Conservation (phyloP, 2,888 invertebrate species). For the Abrostola triplasia region DNA sequence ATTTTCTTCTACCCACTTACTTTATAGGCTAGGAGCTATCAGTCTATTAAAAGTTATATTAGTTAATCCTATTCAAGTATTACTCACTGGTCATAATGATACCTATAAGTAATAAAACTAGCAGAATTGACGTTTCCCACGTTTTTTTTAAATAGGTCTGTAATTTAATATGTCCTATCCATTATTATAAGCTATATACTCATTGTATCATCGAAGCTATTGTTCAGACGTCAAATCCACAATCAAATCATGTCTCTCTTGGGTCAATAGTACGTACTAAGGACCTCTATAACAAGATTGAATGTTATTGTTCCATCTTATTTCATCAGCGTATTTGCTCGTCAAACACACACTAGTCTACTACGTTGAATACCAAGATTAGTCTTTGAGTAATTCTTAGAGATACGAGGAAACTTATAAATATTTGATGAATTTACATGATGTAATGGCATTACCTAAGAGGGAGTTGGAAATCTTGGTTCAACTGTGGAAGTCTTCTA, state of each 20-base stretch:
- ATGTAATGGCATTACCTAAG: too few species aligned
- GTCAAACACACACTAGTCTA: neutral
- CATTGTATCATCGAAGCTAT: slow-evolving; percentile 19
- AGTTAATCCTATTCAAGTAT: too few species aligned
- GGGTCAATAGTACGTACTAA: slow-evolving; percentile 18
- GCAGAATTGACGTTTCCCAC: too few species aligned
- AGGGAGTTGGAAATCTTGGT: too few species aligned
- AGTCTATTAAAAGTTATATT: too few species aligned
- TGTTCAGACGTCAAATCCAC: slow-evolving; percentile 18
- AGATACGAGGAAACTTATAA: too few species aligned
- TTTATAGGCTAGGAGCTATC: slow-evolving; percentile 6
- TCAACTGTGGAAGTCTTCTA: too few species aligned
- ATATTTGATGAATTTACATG: too few species aligned
- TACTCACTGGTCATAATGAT: too few species aligned
- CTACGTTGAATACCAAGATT: neutral
- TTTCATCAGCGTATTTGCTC: slow-evolving; percentile 4
- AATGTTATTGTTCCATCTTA: slow-evolving; percentile 16
- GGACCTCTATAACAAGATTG: slow-evolving; percentile 21
- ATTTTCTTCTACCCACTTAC: slow-evolving; percentile 4
- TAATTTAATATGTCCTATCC: slow-evolving; percentile 13
- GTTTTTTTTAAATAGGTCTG: too few species aligned
- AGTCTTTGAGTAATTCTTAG: neutral
- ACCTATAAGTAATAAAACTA: too few species aligned
- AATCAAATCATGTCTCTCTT: slow-evolving; percentile 32
- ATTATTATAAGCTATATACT: slow-evolving; percentile 10